These are phyloP conservation scores for Pangasius sanitwongsei DNA, from an alignment of 2,797 vertebrate genomes.

Conservation along the genomic window DNA sequence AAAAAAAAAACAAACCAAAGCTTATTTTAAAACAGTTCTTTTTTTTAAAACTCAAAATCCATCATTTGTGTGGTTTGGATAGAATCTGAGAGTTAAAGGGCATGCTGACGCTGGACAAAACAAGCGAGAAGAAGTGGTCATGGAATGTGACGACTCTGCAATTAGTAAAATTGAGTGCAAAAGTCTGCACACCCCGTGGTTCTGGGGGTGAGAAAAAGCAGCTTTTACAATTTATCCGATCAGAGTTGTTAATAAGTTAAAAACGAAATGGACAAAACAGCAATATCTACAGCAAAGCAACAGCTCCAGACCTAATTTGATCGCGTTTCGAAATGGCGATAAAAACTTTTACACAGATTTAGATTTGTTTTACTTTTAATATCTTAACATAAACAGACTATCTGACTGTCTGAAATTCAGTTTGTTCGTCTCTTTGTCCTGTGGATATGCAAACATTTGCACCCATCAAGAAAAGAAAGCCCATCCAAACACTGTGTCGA, in stretches of 20 bases:
- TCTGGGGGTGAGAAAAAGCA: neutral
- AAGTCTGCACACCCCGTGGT: neutral
- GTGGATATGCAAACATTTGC: neutral
- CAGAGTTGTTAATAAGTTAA: neutral
- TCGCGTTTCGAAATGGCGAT: neutral
- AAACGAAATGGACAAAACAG: neutral
- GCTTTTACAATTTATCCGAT: neutral
- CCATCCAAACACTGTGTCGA: neutral
- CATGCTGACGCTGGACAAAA: neutral
- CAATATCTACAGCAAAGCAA: neutral
- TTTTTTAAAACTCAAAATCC: neutral
- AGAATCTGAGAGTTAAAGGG: neutral
- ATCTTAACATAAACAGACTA: neutral
- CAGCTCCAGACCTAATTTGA: too few species aligned
- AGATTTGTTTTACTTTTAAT: neutral
- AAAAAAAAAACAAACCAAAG: neutral
- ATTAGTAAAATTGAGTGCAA: neutral
- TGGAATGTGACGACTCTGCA: neutral
- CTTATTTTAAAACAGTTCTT: slow-evolving; percentile 3
- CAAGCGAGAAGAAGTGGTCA: neutral
- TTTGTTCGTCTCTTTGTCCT: neutral
- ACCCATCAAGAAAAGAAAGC: neutral
- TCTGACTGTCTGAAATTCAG: neutral
- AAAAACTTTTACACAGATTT: neutral
- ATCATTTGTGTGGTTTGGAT: neutral